Evolutionary conservation across 2,113 vertebrate species (phyloP), one percentile per base, ranked within the genome.

Genomic region (Sarotherodon lohbergeri): DNA sequence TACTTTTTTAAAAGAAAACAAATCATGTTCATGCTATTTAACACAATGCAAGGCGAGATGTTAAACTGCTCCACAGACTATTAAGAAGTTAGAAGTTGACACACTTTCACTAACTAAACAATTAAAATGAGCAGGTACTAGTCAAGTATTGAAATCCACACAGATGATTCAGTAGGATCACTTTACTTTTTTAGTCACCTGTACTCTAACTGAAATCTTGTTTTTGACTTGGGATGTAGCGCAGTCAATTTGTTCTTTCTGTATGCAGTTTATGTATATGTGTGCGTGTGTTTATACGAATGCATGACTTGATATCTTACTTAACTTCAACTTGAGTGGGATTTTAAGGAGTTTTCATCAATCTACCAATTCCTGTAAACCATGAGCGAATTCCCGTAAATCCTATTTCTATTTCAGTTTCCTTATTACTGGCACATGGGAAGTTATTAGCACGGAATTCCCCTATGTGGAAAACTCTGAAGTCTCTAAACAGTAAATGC

Each of bases 371-470:
- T 92, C 79, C 82, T 12, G 48, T 59, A 90, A 92, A 2, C 10
- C 66, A 17, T 3, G 2, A 6, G 39, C 5, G 3, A 61, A 9
- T 91, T 93, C 85, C 88, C 22, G 76, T 89, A 91, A 94, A 90
- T 86, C 73, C 85, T 2, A 4, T 46, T 36, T 3, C 19, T 79
- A 88, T 92, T 95, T 94, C 93, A 61, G 79, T 95, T 95, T 95
- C 94, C 87, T 83, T 93, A 14, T 95, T 87, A 95, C 81, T 76
- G 50, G 29, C 12, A 55, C 2, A 29, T 41, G 79, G 89, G 93
- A 79, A 89, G 80, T 92, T 81, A 81, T 84, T 78, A 5, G 2
- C 16, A 16, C 73, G 92, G 95, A 91, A 93, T 91, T 91, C 86
- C 92, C 92, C 88, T 19, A 8, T 29, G 11, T 24, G 11, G 19